These are phyloP conservation scores for Micropoecilia bifurca DNA, from an alignment of 2,797 vertebrate genomes.

Conservation along the genomic window DNA sequence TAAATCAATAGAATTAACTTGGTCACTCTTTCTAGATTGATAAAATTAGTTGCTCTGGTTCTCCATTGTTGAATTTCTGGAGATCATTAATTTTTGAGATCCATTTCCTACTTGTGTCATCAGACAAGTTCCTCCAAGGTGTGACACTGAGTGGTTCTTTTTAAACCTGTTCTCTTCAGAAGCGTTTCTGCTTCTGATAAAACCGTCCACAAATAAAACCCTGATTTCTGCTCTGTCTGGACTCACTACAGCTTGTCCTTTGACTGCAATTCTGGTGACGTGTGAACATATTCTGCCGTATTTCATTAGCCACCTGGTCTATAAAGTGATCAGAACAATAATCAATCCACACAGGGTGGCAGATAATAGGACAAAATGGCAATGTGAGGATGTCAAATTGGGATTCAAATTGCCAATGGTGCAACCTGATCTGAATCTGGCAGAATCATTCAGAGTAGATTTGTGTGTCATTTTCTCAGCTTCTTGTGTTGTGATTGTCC, in stretches of 20 bases:
- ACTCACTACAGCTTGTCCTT: not conserved
- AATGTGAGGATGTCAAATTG: not conserved
- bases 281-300: not conserved
- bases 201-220: not conserved
- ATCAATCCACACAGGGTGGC: not conserved
- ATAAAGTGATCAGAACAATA: not conserved
- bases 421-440: not conserved
- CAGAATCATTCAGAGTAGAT: not conserved
- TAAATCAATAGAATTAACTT: not conserved
- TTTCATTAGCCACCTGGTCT: not conserved
- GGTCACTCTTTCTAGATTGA: not conserved
- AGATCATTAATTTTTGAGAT: not conserved
- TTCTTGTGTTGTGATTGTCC: slow-evolving; percentile 7
- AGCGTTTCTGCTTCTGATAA: not conserved
- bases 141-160: not conserved
- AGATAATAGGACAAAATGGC: not conserved
- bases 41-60: not conserved
- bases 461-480: not conserved
- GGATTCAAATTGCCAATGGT: not conserved
- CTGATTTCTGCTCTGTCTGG: not conserved
- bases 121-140: not conserved
- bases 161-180: not conserved
- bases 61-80: not conserved
- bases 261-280: not conserved
- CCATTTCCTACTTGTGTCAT: not conserved